Conservation (phyloP, 2,888 invertebrate species). For the Xestoiulus laeticollis region DNA sequence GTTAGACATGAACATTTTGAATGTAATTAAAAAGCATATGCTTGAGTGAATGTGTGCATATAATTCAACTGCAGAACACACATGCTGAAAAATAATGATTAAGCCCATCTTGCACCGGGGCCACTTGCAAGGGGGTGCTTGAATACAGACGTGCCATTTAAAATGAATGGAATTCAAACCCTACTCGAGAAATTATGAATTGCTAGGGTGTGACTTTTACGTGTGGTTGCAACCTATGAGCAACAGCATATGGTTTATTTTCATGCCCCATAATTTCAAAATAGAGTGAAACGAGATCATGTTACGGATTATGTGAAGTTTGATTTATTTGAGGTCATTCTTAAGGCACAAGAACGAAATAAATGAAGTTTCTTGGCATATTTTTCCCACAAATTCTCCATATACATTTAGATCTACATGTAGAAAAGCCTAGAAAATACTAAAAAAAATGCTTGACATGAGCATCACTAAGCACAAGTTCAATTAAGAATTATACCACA, state of each 20-base stretch:
- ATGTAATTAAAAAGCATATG: not conserved
- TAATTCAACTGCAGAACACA: not conserved
- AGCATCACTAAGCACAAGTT: too few species aligned
- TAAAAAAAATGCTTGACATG: too few species aligned
- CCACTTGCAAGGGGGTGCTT: not conserved
- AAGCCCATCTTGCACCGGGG: not conserved
- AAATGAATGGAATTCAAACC: not conserved
- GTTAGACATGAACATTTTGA: not conserved
- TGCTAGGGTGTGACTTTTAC: not conserved
- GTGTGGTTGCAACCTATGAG: not conserved
- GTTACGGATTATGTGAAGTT: not conserved
- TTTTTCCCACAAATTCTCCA: too few species aligned
- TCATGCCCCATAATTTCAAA: not conserved
- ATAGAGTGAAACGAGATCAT: not conserved
- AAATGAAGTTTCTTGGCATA: too few species aligned
- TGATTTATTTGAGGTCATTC: not conserved
- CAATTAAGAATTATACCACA: too few species aligned
- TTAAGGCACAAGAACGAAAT: too few species aligned
- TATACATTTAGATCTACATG: too few species aligned
- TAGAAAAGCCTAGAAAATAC: too few species aligned
- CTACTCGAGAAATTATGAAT: not conserved
- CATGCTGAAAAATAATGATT: conserved; percentile 27
- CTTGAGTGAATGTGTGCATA: not conserved
- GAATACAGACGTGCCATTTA: not conserved
- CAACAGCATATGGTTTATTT: not conserved